phyloP scores from a whole-genome alignment of 2,888 invertebrate genomes.

The Phragmatobia fuliginosa region DNA sequence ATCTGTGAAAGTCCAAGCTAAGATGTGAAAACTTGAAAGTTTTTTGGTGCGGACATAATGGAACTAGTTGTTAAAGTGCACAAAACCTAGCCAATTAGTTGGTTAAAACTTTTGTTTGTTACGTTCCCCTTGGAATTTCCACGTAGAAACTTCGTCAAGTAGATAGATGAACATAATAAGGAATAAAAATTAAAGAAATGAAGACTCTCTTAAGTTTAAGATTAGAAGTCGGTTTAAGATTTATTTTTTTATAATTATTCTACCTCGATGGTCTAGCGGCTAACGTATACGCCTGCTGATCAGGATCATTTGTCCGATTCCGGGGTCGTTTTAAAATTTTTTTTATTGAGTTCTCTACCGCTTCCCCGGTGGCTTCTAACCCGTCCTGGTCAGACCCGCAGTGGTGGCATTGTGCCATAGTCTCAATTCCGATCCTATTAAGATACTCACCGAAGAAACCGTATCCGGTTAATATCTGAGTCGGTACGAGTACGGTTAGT shows the following conservation, averaged over 20 bases:
- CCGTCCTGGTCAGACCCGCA: too few relatives aligned
- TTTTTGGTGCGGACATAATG: constrained; percentile 60
- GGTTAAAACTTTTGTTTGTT: constrained; percentile 61
- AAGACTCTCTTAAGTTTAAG: neutral
- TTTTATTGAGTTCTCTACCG: too few relatives aligned
- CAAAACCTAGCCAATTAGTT: constrained; percentile 77
- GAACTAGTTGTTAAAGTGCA: constrained; percentile 70
- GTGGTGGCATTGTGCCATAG: too few relatives aligned
- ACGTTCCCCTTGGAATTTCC: constrained; percentile 52
- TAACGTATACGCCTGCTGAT: too few relatives aligned
- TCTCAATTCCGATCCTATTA: too few relatives aligned
- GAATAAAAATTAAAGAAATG: neutral
- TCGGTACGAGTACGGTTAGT: too few relatives aligned
- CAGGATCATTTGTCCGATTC: too few relatives aligned
- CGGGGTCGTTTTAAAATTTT: too few relatives aligned
- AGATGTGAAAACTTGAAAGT: constrained; percentile 50
- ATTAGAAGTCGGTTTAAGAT: neutral
- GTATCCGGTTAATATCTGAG: too few relatives aligned
- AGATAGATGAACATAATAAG: constrained; percentile 7
- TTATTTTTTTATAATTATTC: neutral
- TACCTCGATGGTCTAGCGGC: neutral
- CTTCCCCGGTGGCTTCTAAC: too few relatives aligned
- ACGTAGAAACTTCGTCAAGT: constrained; percentile 35
- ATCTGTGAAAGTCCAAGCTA: constrained; percentile 18
- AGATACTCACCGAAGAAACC: too few relatives aligned